Conservation (phyloP, 1,140 invertebrate genomes). For the Drosophila repleta region DNA sequence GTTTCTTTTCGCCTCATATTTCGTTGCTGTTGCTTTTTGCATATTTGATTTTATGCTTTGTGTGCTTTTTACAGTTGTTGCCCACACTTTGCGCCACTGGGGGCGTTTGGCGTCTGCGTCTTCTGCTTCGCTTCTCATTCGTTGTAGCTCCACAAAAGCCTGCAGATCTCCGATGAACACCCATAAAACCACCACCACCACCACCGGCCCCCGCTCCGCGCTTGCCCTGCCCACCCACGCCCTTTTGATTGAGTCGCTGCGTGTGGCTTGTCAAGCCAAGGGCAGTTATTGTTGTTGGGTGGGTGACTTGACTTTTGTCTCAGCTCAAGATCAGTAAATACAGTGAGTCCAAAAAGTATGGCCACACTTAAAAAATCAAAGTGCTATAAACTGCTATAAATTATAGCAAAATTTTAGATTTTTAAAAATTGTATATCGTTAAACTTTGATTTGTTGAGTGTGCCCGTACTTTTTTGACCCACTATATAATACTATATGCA, state of each 20-base stretch:
- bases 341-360: no score
- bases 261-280: constrained; percentile 74
- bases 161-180: constrained; percentile 25
- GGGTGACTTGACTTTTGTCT: constrained; percentile 63
- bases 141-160: not conserved
- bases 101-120: constrained; percentile 65
- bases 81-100: constrained; percentile 44
- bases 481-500: no score
- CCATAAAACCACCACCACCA: no score
- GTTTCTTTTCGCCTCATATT: constrained; percentile 73
- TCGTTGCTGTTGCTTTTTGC: constrained; percentile 60
- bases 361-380: no score
- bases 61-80: constrained; percentile 79
- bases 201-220: constrained; percentile 4
- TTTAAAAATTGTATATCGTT: no score
- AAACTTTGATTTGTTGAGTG: no score
- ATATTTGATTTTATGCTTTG: constrained; percentile 81
- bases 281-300: constrained; percentile 50
- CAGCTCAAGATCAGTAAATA: constrained; percentile 60
- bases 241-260: constrained; percentile 59
- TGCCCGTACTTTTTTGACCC: no score
- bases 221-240: constrained; percentile 3
- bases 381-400: no score
- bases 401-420: no score
- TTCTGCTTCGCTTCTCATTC: constrained; percentile 21